These are phyloP conservation scores for Muntiacus reevesi DNA, from an alignment of 2,113 vertebrate genomes.

Conservation along the genomic window DNA sequence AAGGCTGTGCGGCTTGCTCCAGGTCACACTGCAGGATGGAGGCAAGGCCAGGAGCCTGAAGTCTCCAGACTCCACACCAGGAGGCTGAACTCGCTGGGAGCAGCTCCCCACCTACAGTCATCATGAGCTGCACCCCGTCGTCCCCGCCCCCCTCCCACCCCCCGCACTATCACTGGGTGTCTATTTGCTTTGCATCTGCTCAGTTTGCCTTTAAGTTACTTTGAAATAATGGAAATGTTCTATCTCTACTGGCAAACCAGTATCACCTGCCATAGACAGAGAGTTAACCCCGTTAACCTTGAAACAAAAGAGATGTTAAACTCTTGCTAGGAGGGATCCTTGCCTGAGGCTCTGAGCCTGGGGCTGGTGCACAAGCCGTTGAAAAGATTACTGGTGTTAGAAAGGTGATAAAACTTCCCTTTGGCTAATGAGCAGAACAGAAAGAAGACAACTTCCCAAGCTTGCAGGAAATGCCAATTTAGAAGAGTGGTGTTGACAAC, in stretches of 20 bases:
- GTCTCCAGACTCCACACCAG: background rate
- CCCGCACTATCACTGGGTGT: background rate
- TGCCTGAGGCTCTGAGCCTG: background rate
- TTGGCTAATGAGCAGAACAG: background rate
- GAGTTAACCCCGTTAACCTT: slow-evolving; percentile 1
- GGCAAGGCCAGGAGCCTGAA: background rate
- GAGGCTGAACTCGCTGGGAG: too few species aligned
- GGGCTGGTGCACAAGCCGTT: background rate
- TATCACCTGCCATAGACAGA: background rate
- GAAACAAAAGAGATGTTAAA: slow-evolving; percentile 6
- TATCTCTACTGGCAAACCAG: background rate
- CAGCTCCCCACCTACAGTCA: background rate
- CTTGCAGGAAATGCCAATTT: background rate
- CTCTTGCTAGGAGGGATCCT: background rate
- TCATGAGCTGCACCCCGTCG: fast-evolving
- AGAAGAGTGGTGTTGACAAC: background rate
- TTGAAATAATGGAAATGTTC: background rate
- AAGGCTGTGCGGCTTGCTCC: background rate
- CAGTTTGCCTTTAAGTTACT: background rate
- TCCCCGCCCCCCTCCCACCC: fast-evolving
- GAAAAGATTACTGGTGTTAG: background rate
- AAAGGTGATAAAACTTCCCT: background rate
- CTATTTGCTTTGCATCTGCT: background rate
- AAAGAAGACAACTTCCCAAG: background rate
- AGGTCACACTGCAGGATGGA: too few species aligned